Base-by-base conservation (phyloP, 2,888 invertebrate species). In the Athetis lepigone region DNA sequence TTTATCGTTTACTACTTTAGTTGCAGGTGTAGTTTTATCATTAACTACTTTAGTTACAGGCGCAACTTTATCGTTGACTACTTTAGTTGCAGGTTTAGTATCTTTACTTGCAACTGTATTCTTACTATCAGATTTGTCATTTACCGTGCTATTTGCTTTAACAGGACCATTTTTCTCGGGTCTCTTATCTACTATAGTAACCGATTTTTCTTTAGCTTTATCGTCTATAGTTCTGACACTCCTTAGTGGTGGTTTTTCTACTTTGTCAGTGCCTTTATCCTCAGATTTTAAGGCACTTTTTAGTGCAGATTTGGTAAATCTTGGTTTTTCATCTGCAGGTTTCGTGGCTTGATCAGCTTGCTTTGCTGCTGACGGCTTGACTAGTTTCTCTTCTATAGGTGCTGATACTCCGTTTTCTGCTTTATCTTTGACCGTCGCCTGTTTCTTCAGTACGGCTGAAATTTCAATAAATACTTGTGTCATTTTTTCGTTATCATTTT, bases 381-480 rank as follows among this genome's bases (percentile, higher is more conserved):
- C 87, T 36, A 92, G 83, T 70, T 91, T 94, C 61, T 93, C 94
- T 85, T 94, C 93, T 40, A 85, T 82, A 1, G 90, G 83, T 56
- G 89, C 88, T 16, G 90, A 78, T 2, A 88, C 85, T 39, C 93
- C 94, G 79, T 94, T 94, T 87, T 92, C 91, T 55, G 88, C 11
- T 81, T 92, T 94, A 18, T 93, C 94, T 81, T 87, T 92, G 63
- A 95, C 85, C n/a, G 95, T 94, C 0, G 94, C 55, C 76, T 95
- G 95, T 64, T 95, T 95, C 72, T 92, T 95, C 55, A 95, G 81
- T 36, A 86, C 88, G 45, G 95, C 95, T 95, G 91, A 52, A 90
- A 92, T 25, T 27, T 18, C 6, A 52, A 61, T 52, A 25, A 40
- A 39, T 7, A 21, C 1, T 0, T 25, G 7, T 11, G n/a, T 67